Evolutionary conservation across 2,888 invertebrate genomes (phyloP), one percentile per base, ranked within the genome.

Genomic region (Drosophila fulvimacula): DNA sequence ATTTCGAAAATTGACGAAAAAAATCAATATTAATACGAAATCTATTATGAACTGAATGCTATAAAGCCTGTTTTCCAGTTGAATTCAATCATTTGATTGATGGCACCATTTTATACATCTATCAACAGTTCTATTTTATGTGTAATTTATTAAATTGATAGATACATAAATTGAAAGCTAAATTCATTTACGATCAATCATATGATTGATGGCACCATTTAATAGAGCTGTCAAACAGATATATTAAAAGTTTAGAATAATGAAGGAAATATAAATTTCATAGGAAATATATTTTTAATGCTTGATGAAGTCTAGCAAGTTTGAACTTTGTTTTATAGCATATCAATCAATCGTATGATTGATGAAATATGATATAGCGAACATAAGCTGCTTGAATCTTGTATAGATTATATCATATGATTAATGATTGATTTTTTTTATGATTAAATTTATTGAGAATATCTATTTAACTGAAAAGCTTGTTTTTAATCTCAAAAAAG

Each of bases 201-300:
- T 4, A 27, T 10, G 44, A 27, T 46, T 27, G n/a, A 46, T 46
- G 44, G n/a, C 44, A 46, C 24, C 24, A n/a, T 46, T 46, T 24
- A 0, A 44, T 44, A 4, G 15, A 44, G 24, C n/a, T 46, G 27
- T n/a, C 5, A n/a, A 46, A n/a, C 24, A 46, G 15, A 24, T 15
- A 0, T 42, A 10, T 2, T 41, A 41, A 1, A 2, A 11, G 7
- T 30, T 19, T 24, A 15, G 7, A 42, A 24, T 24, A 21, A 15
- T 42, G 3, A 13, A 6, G 11, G 0, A 19, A 41, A 11, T 2
- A 11, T 5, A 19, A 6, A 41, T 24, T 24, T 15, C 3, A 13
- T 6, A 21, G 6, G 21, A 21, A 13, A 13, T 42, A 5, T 42
- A 30, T 21, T 42, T 2, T 38, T 4, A 39, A 39, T 5, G 27